phyloP scores from a whole-genome alignment of 2,888 invertebrate species.

The Tryphoninae sp. region DNA sequence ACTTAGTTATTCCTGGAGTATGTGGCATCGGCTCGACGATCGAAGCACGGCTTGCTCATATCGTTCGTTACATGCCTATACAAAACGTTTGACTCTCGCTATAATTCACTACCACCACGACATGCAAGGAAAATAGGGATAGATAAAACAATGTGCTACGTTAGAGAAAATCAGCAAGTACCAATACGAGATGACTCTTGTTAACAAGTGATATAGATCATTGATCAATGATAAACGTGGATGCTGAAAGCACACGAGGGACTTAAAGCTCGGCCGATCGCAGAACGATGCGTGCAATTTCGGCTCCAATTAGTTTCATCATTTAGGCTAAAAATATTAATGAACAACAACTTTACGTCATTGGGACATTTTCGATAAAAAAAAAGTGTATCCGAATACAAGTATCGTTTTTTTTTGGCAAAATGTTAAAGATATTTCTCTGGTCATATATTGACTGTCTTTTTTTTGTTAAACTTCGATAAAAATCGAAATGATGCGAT shows the following conservation, averaged over 20 bases:
- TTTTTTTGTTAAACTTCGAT: neutral
- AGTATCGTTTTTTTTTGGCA: neutral
- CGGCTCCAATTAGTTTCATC: constrained; percentile 34
- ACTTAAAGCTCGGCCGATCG: constrained; percentile 55
- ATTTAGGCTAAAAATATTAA: constrained; percentile 10
- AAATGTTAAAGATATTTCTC: constrained; percentile 4
- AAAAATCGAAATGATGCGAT: neutral
- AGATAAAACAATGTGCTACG: constrained; percentile 47
- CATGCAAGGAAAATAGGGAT: constrained; percentile 49
- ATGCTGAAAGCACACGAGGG: constrained; percentile 53
- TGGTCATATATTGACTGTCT: neutral
- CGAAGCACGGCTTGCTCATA: constrained; percentile 57
- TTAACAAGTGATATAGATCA: constrained; percentile 11
- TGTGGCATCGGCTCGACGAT: constrained; percentile 61
- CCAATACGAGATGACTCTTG: constrained; percentile 43
- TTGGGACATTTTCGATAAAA: neutral
- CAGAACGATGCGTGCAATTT: constrained; percentile 58
- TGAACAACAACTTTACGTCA: neutral
- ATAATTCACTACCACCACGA: constrained; percentile 48
- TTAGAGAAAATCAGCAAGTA: constrained; percentile 55
- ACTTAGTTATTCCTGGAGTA: neutral
- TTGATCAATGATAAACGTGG: constrained; percentile 26
- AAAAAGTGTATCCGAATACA: neutral
- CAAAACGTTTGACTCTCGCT: constrained; percentile 65
- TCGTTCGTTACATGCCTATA: constrained; percentile 65